These are phyloP conservation scores for Lepidonotus clava DNA, from an alignment of 2,888 invertebrate genomes.

Conservation along the genomic window DNA sequence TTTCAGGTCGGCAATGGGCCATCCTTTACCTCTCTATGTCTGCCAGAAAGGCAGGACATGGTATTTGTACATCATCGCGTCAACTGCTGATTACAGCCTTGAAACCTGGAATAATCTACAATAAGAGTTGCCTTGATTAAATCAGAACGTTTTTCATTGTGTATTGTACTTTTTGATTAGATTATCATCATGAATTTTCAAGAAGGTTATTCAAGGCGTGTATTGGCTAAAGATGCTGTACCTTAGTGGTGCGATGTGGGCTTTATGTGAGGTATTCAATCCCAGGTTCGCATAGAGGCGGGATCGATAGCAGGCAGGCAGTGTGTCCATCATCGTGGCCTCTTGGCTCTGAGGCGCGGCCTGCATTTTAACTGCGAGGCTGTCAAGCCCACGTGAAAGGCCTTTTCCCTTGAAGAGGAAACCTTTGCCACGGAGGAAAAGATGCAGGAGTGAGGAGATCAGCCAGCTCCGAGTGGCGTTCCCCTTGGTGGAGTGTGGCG, in stretches of 20 bases:
- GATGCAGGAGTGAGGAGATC: neutral
- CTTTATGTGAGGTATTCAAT: too few relatives aligned
- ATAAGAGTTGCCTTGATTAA: too few relatives aligned
- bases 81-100: too few relatives aligned
- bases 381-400: neutral
- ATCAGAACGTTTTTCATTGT: too few relatives aligned
- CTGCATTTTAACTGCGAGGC: neutral
- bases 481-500: neutral
- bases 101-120: too few relatives aligned
- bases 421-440: neutral
- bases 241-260: neutral
- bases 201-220: too few relatives aligned
- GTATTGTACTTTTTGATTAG: too few relatives aligned
- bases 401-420: conserved; percentile 13
- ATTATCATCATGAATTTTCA: too few relatives aligned
- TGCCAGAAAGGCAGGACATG: conserved; percentile 2
- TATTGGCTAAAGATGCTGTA: neutral
- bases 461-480: neutral
- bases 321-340: conserved; percentile 5
- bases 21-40: neutral
- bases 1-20: conserved; percentile 11
- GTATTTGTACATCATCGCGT: conserved; percentile 31
- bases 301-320: neutral
- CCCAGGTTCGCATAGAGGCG: neutral
- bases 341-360: neutral